Base-by-base conservation (phyloP, 2,113 vertebrate species). In the Eclectus roratus region DNA sequence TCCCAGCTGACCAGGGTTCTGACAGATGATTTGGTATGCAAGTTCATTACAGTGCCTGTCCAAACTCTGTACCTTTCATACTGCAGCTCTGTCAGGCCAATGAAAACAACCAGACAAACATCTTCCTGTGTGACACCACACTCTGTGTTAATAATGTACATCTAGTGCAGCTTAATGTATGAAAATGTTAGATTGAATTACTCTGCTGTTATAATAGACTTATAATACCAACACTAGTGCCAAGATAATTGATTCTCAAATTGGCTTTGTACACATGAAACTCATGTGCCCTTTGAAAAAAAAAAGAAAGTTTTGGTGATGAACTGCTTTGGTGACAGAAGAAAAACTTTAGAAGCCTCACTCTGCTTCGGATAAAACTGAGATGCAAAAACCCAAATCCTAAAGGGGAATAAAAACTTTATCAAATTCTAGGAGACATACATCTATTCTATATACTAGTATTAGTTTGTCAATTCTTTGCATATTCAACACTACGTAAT, bases 41-140 rank as follows among this genome's bases (percentile, higher is more conserved):
- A 64, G 78, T 66, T 92, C 88, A 89, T 95, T 81, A 83, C 43
- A 68, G 31, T 88, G 81, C 85, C 91, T 86, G 41, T 52, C 88
- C 76, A 70, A 39, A 63, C 28, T 69, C 46, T 43, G 10, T 56
- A 90, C 81, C 68, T 78, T 79, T 80, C 28, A 1, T 60, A 41
- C 17, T 20, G 63, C 65, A 93, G 66, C 21, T 94, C 46, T 92
- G 72, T 91, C 80, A 95, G 73, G 77, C 72, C 74, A 81, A 6
- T 64, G 56, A 80, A 95, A 96, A 81, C 69, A 72, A 84, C 66
- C 74, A 74, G 56, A 91, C n/a, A 87, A 94, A 86, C 72, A 73
- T 64, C 52, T 68, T 89, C 39, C 85, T 50, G 31, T 35, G 35
- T 6, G 10, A 93, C 84, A 89, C 43, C 49, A 60, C 46, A 10